phyloP scores from a whole-genome alignment of 2,888 invertebrate species.

The Nyleta sp. region DNA sequence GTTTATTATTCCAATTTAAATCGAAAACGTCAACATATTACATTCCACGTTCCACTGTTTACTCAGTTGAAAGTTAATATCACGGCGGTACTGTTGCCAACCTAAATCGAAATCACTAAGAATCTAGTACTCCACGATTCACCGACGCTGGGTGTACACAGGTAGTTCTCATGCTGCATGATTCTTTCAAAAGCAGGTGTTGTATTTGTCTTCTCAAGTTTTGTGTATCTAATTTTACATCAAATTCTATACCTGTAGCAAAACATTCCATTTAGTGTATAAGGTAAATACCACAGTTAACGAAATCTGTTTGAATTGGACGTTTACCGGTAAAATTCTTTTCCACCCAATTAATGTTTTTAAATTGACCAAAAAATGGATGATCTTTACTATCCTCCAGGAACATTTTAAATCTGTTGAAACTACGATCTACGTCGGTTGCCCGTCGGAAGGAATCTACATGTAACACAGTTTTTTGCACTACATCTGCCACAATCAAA shows the following conservation, averaged over 20 bases:
- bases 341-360: neutral
- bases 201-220: too few species aligned
- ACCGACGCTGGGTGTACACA: too few species aligned
- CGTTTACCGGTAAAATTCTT: neutral
- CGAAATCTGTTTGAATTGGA: neutral
- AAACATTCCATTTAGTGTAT: neutral
- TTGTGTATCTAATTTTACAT: too few species aligned
- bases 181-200: neutral
- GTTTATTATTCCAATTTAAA: too few species aligned
- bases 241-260: too few species aligned
- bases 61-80: too few species aligned
- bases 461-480: neutral
- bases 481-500: neutral
- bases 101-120: too few species aligned
- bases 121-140: too few species aligned
- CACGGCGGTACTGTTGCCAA: too few species aligned
- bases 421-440: neutral
- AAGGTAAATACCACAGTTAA: neutral
- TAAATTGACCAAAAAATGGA: neutral
- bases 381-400: neutral
- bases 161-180: neutral
- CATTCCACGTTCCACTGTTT: too few species aligned
- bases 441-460: neutral
- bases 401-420: neutral
- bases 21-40: too few species aligned